Conservation (phyloP, 2,797 vertebrate species). For the Sus cebifrons region DNA sequence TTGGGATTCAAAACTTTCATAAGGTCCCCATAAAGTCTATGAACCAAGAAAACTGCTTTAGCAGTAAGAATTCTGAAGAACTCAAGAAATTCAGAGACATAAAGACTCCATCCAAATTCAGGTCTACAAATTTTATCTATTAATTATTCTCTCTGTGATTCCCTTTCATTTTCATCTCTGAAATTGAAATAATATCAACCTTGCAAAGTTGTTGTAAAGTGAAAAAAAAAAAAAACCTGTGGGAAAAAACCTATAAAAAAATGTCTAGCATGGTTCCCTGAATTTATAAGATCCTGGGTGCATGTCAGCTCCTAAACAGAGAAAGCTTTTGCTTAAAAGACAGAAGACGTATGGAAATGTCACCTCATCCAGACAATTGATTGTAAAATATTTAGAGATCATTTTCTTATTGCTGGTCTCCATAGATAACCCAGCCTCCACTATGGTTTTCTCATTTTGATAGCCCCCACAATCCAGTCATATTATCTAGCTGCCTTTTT, state of each 20-base stretch:
- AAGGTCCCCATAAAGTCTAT: background rate
- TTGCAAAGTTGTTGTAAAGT: background rate
- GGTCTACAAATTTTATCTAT: background rate
- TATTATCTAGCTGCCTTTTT: conserved; percentile 14
- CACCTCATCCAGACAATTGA: background rate
- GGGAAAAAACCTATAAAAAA: background rate
- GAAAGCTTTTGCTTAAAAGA: conserved; percentile 1
- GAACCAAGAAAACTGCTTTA: background rate
- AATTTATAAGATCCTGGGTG: background rate
- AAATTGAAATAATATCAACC: background rate
- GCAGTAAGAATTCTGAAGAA: background rate
- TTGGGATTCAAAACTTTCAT: background rate
- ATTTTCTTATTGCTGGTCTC: background rate
- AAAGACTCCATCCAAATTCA: background rate
- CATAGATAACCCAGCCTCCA: background rate
- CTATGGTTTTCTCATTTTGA: background rate
- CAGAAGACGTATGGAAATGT: background rate
- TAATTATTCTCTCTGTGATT: background rate
- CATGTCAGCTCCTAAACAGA: background rate
- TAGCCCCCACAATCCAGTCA: background rate
- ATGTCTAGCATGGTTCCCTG: background rate
- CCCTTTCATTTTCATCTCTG: background rate
- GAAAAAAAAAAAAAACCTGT: conserved; percentile 37
- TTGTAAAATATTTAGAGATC: background rate
- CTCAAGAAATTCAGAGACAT: background rate